Base-by-base conservation (phyloP, 2,113 vertebrate species). In the Trematomus loennbergii region DNA sequence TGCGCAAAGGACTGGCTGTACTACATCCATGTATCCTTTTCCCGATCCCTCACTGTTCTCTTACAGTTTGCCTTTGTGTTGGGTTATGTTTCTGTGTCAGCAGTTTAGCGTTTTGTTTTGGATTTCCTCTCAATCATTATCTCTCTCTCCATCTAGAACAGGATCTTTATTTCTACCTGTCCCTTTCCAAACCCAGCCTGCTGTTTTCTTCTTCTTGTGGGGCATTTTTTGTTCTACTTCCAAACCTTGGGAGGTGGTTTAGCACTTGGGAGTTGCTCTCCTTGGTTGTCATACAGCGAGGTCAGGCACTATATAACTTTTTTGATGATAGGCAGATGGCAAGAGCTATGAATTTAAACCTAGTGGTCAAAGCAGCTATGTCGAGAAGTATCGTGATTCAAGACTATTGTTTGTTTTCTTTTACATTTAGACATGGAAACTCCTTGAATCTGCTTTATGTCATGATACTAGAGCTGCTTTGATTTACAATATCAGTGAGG, bases 1-100 rank as follows among this genome's bases (percentile, higher is more conserved):
- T 88, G 79, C 2, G 9, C 29, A 59, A 82, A 89, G 82, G 72
- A 90, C 86, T 85, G 62, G 46, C 78, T 78, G 59, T 74, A 76
- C 54, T 79, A 72, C 71, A 76, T 81, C 61, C 63, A 60, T 80
- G 87, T 69, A 83, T 85, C 84, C 33, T 76, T 64, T 60, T 61
- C 52, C 57, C 63, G 11, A 65, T 75, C 52, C 11, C 62, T 54
- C 12, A 13, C 62, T 75, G n/a, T 72, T 64, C 59, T 72, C 50
- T n/a, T n/a, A 71, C 68, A 79, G 40, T 75, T 85, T 79, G 53
- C 54, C 58, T 77, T 88, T 72, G 61, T 72, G n/a, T 75, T 69
- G 69, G 11, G 49, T 69, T 17, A 48, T 77, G 16, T 67, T 83
- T 82, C 72, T 68, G 22, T 62, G 20, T 81, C 45, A 5, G 55